Conservation (phyloP, 1,140 invertebrate genomes). For the Trichomalopsis sarcophagae region DNA sequence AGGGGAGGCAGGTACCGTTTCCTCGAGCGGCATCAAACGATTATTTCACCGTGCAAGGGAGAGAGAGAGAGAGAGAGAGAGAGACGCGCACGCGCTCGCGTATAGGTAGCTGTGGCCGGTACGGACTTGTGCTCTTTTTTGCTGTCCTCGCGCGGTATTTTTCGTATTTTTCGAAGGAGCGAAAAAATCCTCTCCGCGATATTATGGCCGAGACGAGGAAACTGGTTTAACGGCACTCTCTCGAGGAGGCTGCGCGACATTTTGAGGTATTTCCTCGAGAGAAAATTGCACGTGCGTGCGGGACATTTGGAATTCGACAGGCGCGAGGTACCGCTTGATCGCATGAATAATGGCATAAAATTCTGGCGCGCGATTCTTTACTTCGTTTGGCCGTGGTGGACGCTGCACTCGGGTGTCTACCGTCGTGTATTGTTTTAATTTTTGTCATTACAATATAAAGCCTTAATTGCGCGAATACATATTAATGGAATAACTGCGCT, state of each 20-base stretch:
- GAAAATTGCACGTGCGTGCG: slow-evolving; percentile 27
- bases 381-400: slow-evolving; percentile 4
- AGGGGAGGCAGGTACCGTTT: slow-evolving; percentile 29
- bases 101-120: too few species aligned
- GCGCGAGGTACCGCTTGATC: slow-evolving; percentile 1
- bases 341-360: slow-evolving; percentile 41
- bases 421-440: too few species aligned
- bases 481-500: too few species aligned
- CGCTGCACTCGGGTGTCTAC: too few species aligned
- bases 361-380: background rate
- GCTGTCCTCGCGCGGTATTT: background rate
- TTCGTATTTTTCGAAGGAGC: background rate
- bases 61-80: too few species aligned
- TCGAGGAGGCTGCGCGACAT: slow-evolving; percentile 3
- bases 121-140: slow-evolving; percentile 5
- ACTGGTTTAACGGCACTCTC: slow-evolving; percentile 49
- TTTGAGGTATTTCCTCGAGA: slow-evolving; percentile 23
- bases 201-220: background rate
- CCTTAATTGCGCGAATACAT: too few species aligned
- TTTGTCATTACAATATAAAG: too few species aligned
- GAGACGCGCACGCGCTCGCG: too few species aligned
- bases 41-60: background rate
- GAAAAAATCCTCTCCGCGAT: background rate
- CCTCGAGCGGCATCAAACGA: slow-evolving; percentile 24
- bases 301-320: background rate